Evolutionary conservation across 1,140 invertebrate species (phyloP), one percentile per base, ranked within the genome.

Genomic region (Bombus sylvicola): DNA sequence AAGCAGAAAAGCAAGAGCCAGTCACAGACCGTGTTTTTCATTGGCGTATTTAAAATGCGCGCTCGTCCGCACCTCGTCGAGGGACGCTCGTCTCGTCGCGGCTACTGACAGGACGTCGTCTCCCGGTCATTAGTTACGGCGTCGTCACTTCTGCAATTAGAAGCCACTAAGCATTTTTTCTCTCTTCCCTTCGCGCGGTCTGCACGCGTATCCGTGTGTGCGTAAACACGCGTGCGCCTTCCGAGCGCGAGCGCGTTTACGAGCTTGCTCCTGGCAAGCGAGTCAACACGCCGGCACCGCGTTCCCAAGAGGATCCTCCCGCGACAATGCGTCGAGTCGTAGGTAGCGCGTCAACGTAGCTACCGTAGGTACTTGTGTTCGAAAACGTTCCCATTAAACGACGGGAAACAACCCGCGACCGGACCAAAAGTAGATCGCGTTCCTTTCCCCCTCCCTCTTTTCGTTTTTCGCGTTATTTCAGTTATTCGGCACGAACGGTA

Each of bases 141-240:
- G 94, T 95, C 94, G 92, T 94, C 94, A 92, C 94, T 94, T 94
- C 92, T 93, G 93, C 94, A 94, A 95, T 94, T 95, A 94, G 93
- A 94, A 90, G 82, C 90, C 86, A 91, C 91, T 92, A 91, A 91
- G 85, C 80, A 86, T 91, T 90, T 89, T 86, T 87, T 79, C 75
- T 85, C 68, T 78, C 71, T 59, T 31, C 69, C 12, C 34, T 68
- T 34, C 28, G 47, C 57, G 39, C n/a, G 13, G 18, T 41, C 34
- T n/a, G 9, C 41, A 22, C 28, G 34, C 22, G 18, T 13, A 25
- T 28, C 34, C 25, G 22, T 37, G 69, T 18, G 39, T 41, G 41
- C 39, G 39, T 15, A n/a, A 28, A 37, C 62, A 13, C 62, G 62
- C 28, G 28, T 15, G 62, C 28, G 62, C 3, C 62, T 12, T 8